phyloP scores from a whole-genome alignment of 2,113 vertebrate genomes.

The Beaufortia kweichowensis region DNA sequence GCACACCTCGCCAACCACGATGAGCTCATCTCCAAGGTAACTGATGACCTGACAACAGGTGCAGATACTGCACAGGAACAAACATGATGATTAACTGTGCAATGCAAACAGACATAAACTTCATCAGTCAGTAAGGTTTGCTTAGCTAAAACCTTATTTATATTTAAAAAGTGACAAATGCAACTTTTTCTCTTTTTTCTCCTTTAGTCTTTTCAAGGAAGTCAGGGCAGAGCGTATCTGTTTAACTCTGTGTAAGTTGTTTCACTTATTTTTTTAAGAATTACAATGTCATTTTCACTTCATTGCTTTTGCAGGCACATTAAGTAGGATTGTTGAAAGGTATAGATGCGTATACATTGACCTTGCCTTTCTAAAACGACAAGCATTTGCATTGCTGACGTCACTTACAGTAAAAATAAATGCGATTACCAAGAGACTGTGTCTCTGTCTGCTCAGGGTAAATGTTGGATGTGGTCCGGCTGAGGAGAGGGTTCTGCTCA shows the following conservation, averaged over 20 bases:
- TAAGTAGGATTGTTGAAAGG: too few species aligned
- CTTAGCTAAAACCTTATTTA: constrained; percentile 2
- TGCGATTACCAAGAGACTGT: too few species aligned
- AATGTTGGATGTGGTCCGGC: constrained; percentile 98
- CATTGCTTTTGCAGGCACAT: neutral
- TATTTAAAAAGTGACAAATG: neutral
- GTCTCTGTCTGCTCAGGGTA: constrained; percentile 75
- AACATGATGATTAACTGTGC: constrained; percentile 21
- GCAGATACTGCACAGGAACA: neutral
- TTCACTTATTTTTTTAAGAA: neutral
- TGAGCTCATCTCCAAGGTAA: constrained; percentile 99
- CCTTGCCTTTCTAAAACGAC: too few species aligned
- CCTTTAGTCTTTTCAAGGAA: constrained; percentile 90
- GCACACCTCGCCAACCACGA: constrained; percentile 98
- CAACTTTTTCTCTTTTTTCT: constrained; percentile 34
- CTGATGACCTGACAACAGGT: neutral
- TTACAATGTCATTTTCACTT: neutral
- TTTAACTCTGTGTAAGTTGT: constrained; percentile 93
- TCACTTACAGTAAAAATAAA: too few species aligned
- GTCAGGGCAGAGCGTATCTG: constrained; percentile 91
- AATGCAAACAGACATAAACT: constrained; percentile 6
- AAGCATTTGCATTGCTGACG: too few species aligned
- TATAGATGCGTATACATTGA: too few species aligned
- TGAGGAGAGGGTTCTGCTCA: constrained; percentile 93
- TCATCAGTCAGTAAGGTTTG: constrained; percentile 27